Evolutionary conservation across 2,113 vertebrate species (phyloP).

Genomic region (Hemiscyllium ocellatum): DNA sequence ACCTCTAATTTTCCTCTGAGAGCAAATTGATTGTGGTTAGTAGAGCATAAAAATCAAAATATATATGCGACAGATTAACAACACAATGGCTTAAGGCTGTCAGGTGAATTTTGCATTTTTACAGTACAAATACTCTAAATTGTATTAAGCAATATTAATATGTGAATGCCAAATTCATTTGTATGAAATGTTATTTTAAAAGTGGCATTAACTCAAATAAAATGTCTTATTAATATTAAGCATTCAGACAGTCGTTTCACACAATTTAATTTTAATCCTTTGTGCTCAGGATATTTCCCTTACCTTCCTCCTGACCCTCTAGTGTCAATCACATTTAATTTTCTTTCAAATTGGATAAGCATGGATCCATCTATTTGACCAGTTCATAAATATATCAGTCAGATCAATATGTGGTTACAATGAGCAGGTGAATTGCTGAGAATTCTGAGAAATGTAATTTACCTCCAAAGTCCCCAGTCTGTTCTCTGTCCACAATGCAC

Average conservation of each 20-base stretch:
- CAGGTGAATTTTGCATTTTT: neutral
- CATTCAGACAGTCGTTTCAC: neutral
- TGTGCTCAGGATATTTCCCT: neutral
- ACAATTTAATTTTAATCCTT: neutral
- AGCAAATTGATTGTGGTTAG: neutral
- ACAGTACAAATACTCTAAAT: neutral
- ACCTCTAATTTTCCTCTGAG: neutral
- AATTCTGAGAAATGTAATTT: neutral
- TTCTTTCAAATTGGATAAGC: neutral
- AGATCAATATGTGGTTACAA: neutral
- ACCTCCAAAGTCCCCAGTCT: neutral
- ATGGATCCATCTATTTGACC: neutral
- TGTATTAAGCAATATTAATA: neutral
- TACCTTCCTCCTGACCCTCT: neutral
- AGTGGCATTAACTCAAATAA: neutral
- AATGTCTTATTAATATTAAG: neutral
- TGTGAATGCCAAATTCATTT: neutral
- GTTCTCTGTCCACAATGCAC: neutral
- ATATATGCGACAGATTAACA: neutral
- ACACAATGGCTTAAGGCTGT: neutral
- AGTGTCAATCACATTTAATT: neutral
- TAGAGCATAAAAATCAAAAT: constrained; percentile 21
- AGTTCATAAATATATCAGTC: neutral
- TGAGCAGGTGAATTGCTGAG: neutral
- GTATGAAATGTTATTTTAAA: constrained; percentile 17